Evolutionary conservation across 2,113 vertebrate genomes (phyloP), one percentile per base, ranked within the genome.

Genomic region (Xiphorhynchus elegans): DNA sequence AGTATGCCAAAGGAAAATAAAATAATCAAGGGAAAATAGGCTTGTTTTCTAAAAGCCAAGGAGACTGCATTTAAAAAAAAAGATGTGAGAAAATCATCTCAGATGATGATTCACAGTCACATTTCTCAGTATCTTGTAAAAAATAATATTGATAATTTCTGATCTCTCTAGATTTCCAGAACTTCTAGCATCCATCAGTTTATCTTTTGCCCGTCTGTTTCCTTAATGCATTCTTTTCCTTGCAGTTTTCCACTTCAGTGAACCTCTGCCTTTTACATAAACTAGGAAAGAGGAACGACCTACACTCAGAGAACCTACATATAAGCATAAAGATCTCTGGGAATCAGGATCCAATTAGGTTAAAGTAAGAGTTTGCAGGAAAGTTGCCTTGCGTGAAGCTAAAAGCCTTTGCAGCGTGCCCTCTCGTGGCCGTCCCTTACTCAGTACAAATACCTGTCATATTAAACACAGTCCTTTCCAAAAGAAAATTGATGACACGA

Each of bases 331-430:
- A 91, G 80, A 84, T 90, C 74, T 55, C 93, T 31, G 64, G 85
- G 70, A 79, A 89, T 72, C 66, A 62, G 95, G 87, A 70, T 97
- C 85, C 70, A 31, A 62, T 78, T 76, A 90, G 90, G 87, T 87
- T 87, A 68, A 90, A 93, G 81, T 8, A 75, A 79, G 60, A 52
- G 77, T 56, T 94, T 86, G 70, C 63, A 86, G 76, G 55, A 84
- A 95, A 74, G 83, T 76, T 95, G 93, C 56, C 64, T 44, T 33
- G 42, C 17, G 39, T 46, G 78, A 58, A 95, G 90, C 58, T 91
- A 93, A 98, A 98, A 96, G 93, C 56, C 97, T 98, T 98, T 97
- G 96, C 96, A 95, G 93, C 69, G 75, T 96, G 98, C 98, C 98
- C 98, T 98, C 98, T 98, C 95, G 98, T 98, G 98, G 98, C 59